Conservation (phyloP, 2,797 vertebrate genomes). For the Mus minutoides region DNA sequence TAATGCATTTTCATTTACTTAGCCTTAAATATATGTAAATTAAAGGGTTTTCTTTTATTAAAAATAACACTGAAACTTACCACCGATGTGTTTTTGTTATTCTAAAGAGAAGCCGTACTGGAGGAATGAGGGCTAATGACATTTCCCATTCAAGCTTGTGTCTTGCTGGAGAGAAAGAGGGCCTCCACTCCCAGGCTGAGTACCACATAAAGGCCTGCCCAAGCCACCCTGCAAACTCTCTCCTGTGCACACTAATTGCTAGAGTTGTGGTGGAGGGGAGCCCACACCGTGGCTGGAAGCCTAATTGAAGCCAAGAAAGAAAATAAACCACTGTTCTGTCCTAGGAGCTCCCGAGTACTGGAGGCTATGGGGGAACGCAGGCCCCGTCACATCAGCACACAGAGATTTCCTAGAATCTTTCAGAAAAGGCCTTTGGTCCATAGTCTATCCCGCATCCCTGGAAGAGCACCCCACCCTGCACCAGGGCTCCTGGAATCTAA, state of each 20-base stretch:
- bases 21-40: slow-evolving; percentile 89
- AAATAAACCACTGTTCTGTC: slow-evolving; percentile 3
- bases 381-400: not conserved
- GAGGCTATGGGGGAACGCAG: not conserved
- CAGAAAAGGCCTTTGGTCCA: not conserved
- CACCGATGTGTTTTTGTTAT: slow-evolving; percentile 88
- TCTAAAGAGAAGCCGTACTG: slow-evolving; percentile 85
- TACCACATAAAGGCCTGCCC: slow-evolving; percentile 68
- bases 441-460: rapidly evolving
- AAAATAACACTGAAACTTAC: slow-evolving; percentile 87
- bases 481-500: rapidly evolving
- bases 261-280: slow-evolving; percentile 40
- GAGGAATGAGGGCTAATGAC: slow-evolving; percentile 85
- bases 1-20: slow-evolving; percentile 89
- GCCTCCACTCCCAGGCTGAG: slow-evolving; percentile 69
- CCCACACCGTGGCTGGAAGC: slow-evolving; percentile 19
- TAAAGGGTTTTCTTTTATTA: slow-evolving; percentile 89
- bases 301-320: slow-evolving; percentile 69
- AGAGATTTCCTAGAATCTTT: not conserved
- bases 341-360: not conserved
- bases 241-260: not conserved
- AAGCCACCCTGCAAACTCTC: slow-evolving; percentile 37
- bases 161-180: slow-evolving; percentile 80
- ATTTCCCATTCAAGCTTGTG: slow-evolving; percentile 86
- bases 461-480: not conserved